Conservation (phyloP, 2,797 vertebrate genomes). For the Triplophysa bombifrons region DNA sequence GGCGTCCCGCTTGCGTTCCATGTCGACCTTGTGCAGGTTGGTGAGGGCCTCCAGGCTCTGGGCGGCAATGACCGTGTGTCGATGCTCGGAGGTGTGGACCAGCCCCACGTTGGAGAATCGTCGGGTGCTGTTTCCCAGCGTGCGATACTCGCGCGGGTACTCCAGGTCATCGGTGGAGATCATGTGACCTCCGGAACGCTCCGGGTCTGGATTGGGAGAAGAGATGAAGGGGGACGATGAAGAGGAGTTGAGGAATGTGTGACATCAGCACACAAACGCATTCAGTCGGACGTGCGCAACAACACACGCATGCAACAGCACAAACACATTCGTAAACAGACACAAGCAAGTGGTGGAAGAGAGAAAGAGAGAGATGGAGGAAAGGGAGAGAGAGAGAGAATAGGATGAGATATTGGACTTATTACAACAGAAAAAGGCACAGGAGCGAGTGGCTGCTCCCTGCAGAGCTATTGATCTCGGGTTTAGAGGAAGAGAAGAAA, state of each 20-base stretch:
- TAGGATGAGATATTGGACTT: slow-evolving; percentile 72
- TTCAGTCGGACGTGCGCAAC: slow-evolving; percentile 45
- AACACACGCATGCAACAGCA: slow-evolving; percentile 28
- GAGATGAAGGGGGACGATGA: slow-evolving; percentile 10
- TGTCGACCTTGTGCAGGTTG: slow-evolving; percentile 94
- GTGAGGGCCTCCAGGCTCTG: slow-evolving; percentile 97
- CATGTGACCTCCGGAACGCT: slow-evolving; percentile 92
- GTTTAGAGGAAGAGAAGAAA: slow-evolving; percentile 59
- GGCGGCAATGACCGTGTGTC: slow-evolving; percentile 94
- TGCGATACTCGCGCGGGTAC: slow-evolving; percentile 94
- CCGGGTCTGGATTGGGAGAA: slow-evolving; percentile 80
- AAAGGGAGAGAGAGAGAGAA: slow-evolving; percentile 42
- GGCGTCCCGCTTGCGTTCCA: slow-evolving; percentile 94
- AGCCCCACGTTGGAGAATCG: slow-evolving; percentile 98
- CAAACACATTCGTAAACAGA: slow-evolving; percentile 58
- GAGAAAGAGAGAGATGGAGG: slow-evolving; percentile 46
- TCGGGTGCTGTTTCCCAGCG: slow-evolving; percentile 89
- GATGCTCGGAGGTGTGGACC: slow-evolving; percentile 96
- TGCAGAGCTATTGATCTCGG: slow-evolving; percentile 74
- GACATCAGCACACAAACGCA: slow-evolving; percentile 55
- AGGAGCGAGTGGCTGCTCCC: slow-evolving; percentile 55
- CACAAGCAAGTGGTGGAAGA: slow-evolving; percentile 64
- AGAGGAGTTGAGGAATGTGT: slow-evolving; percentile 42
- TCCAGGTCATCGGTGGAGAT: slow-evolving; percentile 97
- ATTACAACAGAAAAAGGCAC: slow-evolving; percentile 67